phyloP scores from a whole-genome alignment of 92 coral and sea anemone species.

The Diadumene lineata region DNA sequence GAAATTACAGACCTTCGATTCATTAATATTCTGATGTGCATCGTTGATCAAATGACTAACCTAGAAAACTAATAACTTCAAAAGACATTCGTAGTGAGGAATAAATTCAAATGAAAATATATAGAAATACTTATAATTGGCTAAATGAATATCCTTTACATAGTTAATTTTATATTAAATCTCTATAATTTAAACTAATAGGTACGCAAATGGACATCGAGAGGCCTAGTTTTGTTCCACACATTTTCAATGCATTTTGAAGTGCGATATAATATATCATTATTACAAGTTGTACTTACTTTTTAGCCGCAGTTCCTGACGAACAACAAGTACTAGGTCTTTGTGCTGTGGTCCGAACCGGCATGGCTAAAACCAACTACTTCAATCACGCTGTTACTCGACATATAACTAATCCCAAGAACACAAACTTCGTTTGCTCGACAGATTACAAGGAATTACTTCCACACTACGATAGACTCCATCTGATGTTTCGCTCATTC shows the following conservation, averaged over 20 bases:
- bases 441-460: background rate
- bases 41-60: too few relatives aligned
- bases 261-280: background rate
- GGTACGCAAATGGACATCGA: background rate
- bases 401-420: background rate
- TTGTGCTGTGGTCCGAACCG: background rate
- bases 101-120: background rate
- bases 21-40: too few relatives aligned
- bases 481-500: too few relatives aligned
- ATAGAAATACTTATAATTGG: background rate
- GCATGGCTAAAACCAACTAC: background rate
- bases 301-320: background rate
- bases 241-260: background rate
- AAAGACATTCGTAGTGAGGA: background rate
- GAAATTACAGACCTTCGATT: too few relatives aligned
- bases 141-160: background rate
- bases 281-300: background rate
- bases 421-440: background rate
- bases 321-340: constrained; percentile 12
- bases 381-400: background rate
- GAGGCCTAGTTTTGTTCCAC: background rate
- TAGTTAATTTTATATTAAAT: too few relatives aligned
- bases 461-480: too few relatives aligned
- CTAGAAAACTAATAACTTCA: too few relatives aligned
- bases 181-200: background rate